Base-by-base conservation (phyloP, 2,888 invertebrate genomes). In the Drosophila fungiperda region DNA sequence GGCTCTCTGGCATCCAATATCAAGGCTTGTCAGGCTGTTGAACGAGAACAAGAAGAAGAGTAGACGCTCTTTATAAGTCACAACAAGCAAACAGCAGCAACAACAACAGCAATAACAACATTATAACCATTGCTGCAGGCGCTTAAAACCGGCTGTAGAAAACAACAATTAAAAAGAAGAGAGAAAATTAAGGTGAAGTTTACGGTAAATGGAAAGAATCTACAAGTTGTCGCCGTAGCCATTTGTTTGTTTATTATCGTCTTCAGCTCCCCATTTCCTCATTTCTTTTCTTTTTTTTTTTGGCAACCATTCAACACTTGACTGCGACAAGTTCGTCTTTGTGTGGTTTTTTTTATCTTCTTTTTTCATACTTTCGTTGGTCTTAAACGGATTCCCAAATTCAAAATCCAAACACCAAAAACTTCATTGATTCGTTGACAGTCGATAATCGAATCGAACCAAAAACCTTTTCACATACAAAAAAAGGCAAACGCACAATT, bases 201-300 rank as follows among this genome's bases (percentile, higher is more conserved):
- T 92, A 92, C 92, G 92, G 92, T 92, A 92, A 92, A 93, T 91
- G 91, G 75, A 85, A 90, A 91, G 90, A 78, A 87, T 83, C 85
- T 82, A 87, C 80, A 78, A 84, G 75, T 73, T 76, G 83, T 77
- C 76, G 78, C 48, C 72, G 61, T 68, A 64, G 53, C 49, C 50
- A 53, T 73, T 71, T 57, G 36, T 57, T 70, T 48, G 35, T 68
- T 55, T 38, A 15, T 23, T 45, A 4, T 45, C 42, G 66, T 59
- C 66, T 55, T 60, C 48, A 49, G 53, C 49, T 68, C n/a, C 53
- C 29, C 66, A 67, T 71, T 76, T 85, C 55, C 55, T 58, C 62
- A 60, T 78, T 73, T 73, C 55, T 76, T 68, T 73, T 68, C 82
- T 78, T 80, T 32, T 11, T 6, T 6, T 32, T 54, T 88, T 86